Conservation (phyloP, 2,113 vertebrate genomes). For the Jacana jacana region DNA sequence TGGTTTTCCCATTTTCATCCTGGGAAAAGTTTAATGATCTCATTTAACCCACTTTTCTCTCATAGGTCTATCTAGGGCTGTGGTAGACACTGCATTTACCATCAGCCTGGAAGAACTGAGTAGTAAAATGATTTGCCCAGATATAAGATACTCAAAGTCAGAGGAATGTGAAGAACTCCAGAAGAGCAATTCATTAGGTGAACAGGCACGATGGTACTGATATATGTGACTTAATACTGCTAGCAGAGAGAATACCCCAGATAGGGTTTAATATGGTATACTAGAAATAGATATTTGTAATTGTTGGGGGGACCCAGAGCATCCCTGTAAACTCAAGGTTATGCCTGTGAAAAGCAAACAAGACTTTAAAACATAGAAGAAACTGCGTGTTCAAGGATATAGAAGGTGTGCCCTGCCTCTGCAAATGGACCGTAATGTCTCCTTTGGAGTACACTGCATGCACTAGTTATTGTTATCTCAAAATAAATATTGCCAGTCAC, state of each 20-base stretch:
- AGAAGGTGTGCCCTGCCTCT: background rate
- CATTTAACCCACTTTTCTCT: background rate
- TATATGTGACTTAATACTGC: background rate
- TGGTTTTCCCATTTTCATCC: background rate
- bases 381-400: accelerated
- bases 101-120: background rate
- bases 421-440: background rate
- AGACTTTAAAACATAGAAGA: background rate
- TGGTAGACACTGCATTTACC: background rate
- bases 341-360: background rate
- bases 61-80: background rate
- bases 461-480: background rate
- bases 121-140: background rate
- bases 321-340: no score
- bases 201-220: background rate
- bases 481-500: background rate
- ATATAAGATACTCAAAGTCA: background rate
- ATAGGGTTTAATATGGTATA: accelerated
- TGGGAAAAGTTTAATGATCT: background rate
- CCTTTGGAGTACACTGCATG: background rate
- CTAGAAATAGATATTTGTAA: background rate
- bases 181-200: background rate
- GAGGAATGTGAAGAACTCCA: background rate
- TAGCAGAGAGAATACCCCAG: background rate
- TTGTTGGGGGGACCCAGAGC: background rate